These are phyloP conservation scores for Mamestra configurata DNA, from an alignment of 1,140 invertebrate species.

Conservation along the genomic window DNA sequence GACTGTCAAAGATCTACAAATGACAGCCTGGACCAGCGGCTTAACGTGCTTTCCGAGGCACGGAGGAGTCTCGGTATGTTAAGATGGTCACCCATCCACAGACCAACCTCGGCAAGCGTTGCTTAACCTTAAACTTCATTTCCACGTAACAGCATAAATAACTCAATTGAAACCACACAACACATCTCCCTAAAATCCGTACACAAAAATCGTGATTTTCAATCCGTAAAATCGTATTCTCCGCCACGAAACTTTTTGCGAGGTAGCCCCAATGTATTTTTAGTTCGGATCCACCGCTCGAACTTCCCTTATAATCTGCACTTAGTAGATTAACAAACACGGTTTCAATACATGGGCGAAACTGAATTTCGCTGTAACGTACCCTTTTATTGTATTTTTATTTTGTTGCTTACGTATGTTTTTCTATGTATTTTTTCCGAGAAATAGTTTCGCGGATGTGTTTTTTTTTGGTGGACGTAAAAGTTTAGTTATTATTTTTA, in stretches of 20 bases:
- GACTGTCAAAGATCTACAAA: too few relatives aligned
- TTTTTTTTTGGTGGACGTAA: not conserved
- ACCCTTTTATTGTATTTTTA: slow-evolving; percentile 5
- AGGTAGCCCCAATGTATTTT: slow-evolving; percentile 35
- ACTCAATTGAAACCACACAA: not conserved
- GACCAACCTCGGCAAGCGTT: too few relatives aligned
- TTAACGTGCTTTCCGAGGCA: too few relatives aligned
- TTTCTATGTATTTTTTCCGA: not conserved
- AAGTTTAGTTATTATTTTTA: not conserved
- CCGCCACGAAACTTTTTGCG: not conserved
- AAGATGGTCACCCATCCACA: too few relatives aligned
- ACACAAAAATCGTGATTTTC: slow-evolving; percentile 16
- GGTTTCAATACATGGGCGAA: slow-evolving; percentile 34
- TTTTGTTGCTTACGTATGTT: not conserved
- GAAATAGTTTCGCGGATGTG: not conserved
- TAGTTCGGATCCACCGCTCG: slow-evolving; percentile 8
- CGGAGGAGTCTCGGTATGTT: too few relatives aligned
- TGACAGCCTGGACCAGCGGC: too few relatives aligned
- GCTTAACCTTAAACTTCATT: not conserved
- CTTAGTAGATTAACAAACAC: slow-evolving; percentile 58
- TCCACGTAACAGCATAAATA: not conserved
- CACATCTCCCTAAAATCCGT: too few relatives aligned
- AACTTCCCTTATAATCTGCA: slow-evolving; percentile 40
- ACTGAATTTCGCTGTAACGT: slow-evolving; percentile 50
- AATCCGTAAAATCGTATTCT: not conserved